These are phyloP conservation scores for Tineola bisselliella DNA, from an alignment of 2,888 invertebrate species.

Conservation along the genomic window DNA sequence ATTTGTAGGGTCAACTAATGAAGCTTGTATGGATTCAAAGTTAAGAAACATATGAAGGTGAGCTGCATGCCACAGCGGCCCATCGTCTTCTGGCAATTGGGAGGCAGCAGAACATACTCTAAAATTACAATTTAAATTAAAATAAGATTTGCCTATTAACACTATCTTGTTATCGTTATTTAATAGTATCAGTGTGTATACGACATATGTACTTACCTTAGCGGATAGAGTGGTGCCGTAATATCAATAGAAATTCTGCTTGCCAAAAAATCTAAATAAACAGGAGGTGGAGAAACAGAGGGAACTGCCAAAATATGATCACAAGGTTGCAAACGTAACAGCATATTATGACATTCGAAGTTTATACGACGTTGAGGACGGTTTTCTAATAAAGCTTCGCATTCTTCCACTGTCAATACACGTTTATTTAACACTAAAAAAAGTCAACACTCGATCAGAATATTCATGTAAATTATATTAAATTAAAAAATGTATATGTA, in stretches of 20 bases:
- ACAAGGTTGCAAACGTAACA: constrained; percentile 32
- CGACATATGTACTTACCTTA: constrained; percentile 37
- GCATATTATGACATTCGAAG: constrained; percentile 27
- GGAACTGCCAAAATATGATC: constrained; percentile 30
- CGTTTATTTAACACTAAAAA: constrained; percentile 17
- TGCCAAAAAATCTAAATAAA: constrained; percentile 28
- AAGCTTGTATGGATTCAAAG: constrained; percentile 23
- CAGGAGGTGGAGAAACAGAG: constrained; percentile 18
- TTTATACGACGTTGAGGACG: constrained; percentile 35
- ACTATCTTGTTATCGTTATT: neutral
- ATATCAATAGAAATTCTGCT: constrained; percentile 21
- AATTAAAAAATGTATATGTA: too few species aligned
- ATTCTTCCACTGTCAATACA: constrained; percentile 47
- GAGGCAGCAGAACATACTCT: constrained; percentile 54
- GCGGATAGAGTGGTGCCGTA: constrained; percentile 40
- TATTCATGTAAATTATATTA: too few species aligned
- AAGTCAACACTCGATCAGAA: too few species aligned
- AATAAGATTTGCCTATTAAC: too few species aligned
- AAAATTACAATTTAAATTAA: neutral
- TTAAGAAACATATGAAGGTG: constrained; percentile 28
- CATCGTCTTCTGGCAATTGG: constrained; percentile 35
- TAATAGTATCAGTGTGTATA: too few species aligned
- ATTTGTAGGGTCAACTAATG: constrained; percentile 21
- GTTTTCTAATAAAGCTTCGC: constrained; percentile 42
- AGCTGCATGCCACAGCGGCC: constrained; percentile 35